Evolutionary conservation across 2,113 vertebrate genomes (phyloP).

Genomic region (Pluvialis apricaria): DNA sequence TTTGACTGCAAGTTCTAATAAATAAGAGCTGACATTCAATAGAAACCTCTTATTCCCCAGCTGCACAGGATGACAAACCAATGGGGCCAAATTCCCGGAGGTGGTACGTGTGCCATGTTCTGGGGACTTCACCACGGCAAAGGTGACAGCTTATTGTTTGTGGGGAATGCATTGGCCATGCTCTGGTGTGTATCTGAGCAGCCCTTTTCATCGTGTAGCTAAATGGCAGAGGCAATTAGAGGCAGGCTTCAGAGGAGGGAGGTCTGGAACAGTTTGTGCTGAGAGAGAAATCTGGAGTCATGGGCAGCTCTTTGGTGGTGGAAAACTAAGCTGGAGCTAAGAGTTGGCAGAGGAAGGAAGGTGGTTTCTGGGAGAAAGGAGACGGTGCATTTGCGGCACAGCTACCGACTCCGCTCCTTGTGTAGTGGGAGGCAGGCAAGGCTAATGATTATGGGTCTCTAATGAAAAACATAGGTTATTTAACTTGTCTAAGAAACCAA

Average conservation of each 20-base stretch:
- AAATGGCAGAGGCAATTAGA: neutral
- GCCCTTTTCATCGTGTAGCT: neutral
- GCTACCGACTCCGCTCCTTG: neutral
- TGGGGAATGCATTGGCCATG: neutral
- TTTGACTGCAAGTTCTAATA: constrained; percentile 58
- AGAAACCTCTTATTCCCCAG: constrained; percentile 33
- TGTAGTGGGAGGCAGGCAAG: neutral
- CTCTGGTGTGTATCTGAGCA: neutral
- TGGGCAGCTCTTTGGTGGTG: neutral
- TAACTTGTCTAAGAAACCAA: neutral
- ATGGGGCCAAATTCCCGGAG: neutral
- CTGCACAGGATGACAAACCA: constrained; percentile 1
- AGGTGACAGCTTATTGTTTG: neutral
- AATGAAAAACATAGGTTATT: neutral
- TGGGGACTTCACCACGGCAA: neutral
- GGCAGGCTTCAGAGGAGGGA: neutral
- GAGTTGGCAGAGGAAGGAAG: neutral
- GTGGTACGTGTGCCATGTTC: neutral
- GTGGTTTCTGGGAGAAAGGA: neutral
- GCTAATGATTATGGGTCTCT: neutral
- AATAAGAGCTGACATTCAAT: constrained; percentile 62
- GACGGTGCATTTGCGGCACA: neutral
- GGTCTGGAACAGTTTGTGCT: neutral
- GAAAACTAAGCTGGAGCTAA: neutral
- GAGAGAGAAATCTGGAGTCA: neutral